These are phyloP conservation scores for Rhingia campestris DNA, from an alignment of 2,888 invertebrate genomes.

Conservation along the genomic window DNA sequence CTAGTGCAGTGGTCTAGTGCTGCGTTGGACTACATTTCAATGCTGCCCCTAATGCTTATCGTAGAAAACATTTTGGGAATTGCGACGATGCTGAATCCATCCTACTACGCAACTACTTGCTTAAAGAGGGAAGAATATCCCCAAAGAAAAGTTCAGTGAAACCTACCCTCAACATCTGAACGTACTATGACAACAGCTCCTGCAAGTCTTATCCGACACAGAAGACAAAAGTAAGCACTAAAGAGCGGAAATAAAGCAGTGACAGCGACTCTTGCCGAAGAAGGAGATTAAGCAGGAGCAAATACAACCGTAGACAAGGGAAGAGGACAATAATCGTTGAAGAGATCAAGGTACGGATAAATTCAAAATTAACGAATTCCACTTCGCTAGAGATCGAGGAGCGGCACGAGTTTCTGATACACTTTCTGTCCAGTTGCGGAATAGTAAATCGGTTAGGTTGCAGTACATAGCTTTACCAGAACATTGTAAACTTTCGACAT, in stretches of 20 bases:
- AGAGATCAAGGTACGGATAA: conserved; percentile 84
- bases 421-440: conserved; percentile 81
- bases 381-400: conserved; percentile 77
- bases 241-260: conserved; percentile 48
- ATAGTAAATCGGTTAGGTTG: conserved; percentile 69
- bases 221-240: conserved; percentile 38
- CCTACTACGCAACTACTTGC: conserved; percentile 77
- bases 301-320: conserved; percentile 86
- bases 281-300: conserved; percentile 45
- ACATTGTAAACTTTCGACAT: too few relatives aligned
- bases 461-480: too few relatives aligned
- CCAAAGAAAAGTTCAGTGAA: too few relatives aligned
- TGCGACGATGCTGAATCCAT: conserved; percentile 82
- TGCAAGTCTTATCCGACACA: conserved; percentile 73
- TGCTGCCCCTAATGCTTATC: neutral
- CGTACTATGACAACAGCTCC: conserved; percentile 13
- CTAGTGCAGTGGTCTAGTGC: too few relatives aligned
- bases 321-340: conserved; percentile 91
- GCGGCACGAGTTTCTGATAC: conserved; percentile 81
- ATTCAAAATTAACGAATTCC: conserved; percentile 78
- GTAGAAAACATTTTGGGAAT: conserved; percentile 76
- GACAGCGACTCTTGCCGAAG: conserved; percentile 29
- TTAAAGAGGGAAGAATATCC: too few relatives aligned
- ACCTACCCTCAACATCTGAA: conserved; percentile 40
- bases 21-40: too few relatives aligned